These are phyloP conservation scores for Aspidoscelis tigris DNA, from an alignment of 2,113 vertebrate genomes.

Conservation along the genomic window DNA sequence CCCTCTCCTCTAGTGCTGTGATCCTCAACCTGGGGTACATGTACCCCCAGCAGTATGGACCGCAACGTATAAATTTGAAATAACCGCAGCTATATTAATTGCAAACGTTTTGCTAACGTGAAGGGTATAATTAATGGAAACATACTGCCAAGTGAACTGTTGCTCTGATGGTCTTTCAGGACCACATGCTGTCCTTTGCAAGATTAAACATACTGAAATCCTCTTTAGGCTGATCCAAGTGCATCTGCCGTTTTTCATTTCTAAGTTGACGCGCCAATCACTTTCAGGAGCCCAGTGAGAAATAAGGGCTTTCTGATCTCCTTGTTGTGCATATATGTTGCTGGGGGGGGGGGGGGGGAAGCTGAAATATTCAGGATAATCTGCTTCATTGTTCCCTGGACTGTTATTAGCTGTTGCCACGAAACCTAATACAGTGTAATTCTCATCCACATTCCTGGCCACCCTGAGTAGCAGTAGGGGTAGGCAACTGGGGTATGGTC, in stretches of 20 bases:
- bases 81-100: no score
- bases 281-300: fast-evolving
- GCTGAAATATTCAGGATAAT: not conserved
- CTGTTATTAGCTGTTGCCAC: not conserved
- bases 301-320: not conserved
- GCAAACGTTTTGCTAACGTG: no score
- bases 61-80: no score
- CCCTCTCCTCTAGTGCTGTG: no score
- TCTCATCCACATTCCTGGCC: conserved; percentile 6
- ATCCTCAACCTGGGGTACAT: no score
- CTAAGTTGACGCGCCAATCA: not conserved
- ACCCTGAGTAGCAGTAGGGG: no score
- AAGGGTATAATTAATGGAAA: no score
- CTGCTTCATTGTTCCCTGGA: not conserved
- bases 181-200: not conserved
- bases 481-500: no score
- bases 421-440: not conserved
- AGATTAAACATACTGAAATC: not conserved
- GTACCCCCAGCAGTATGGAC: no score
- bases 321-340: fast-evolving
- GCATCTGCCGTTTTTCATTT: not conserved
- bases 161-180: no score
- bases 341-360: not conserved
- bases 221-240: not conserved
- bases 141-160: no score